Conservation (phyloP, 2,888 invertebrate genomes). For the Auanema freiburgensis region DNA sequence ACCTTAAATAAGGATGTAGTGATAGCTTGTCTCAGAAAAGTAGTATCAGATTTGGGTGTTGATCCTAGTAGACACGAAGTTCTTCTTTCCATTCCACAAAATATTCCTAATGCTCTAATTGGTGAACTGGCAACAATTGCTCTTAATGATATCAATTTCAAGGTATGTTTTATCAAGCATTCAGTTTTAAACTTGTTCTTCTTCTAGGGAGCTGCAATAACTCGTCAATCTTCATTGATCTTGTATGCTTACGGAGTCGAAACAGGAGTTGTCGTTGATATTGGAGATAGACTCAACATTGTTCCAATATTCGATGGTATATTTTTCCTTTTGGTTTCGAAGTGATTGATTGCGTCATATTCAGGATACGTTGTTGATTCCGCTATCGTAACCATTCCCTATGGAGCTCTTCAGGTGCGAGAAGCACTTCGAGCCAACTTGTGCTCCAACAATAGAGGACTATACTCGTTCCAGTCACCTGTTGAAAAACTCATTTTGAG, state of each 20-base stretch:
- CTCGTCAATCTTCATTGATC: conserved; percentile 70
- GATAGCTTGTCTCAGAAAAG: conserved; percentile 67
- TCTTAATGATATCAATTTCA: conserved; percentile 51
- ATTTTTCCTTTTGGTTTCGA: conserved; percentile 22
- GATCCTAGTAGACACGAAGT: conserved; percentile 64
- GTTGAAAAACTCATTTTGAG: conserved; percentile 68
- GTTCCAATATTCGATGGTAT: conserved; percentile 71
- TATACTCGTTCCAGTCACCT: conserved; percentile 64
- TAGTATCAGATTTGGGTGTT: conserved; percentile 68
- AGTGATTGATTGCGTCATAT: neutral
- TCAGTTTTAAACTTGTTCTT: neutral
- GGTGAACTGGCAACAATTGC: conserved; percentile 64
- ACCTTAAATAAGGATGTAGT: conserved; percentile 67
- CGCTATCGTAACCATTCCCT: conserved; percentile 69
- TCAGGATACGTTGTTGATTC: conserved; percentile 68
- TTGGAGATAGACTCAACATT: conserved; percentile 71
- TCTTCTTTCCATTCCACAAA: conserved; percentile 60
- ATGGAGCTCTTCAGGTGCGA: conserved; percentile 69
- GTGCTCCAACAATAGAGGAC: conserved; percentile 57
- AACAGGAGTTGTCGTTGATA: conserved; percentile 72
- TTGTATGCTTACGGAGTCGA: conserved; percentile 71
- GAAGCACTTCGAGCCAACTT: conserved; percentile 49
- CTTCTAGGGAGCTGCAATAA: conserved; percentile 66
- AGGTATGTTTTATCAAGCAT: conserved; percentile 22
- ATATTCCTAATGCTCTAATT: conserved; percentile 51